These are phyloP conservation scores for Drosophila anomelani DNA, from an alignment of 2,888 invertebrate genomes.

Conservation along the genomic window DNA sequence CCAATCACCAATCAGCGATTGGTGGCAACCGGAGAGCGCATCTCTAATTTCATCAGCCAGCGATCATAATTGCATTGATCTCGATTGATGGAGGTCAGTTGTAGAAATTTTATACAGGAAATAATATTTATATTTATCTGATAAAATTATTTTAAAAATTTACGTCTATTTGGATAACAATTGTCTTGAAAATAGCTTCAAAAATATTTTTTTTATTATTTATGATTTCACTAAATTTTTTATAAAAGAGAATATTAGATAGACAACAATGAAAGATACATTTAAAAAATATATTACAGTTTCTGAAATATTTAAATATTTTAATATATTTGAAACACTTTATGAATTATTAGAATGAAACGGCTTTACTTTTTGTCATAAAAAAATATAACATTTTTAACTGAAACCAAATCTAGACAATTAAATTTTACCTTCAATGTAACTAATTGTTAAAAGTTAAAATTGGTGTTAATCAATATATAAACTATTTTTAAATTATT, in stretches of 20 bases:
- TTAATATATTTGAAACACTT: no score
- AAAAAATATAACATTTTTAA: not conserved
- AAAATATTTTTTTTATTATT: not conserved
- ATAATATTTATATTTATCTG: not conserved
- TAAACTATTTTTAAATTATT: no score
- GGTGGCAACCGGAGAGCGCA: slow-evolving; percentile 18
- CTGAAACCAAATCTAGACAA: not conserved
- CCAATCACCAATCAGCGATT: slow-evolving; percentile 1
- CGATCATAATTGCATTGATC: slow-evolving; percentile 57
- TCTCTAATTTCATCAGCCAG: slow-evolving; percentile 65
- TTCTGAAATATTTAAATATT: no score
- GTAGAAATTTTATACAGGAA: not conserved
- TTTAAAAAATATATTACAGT: no score
- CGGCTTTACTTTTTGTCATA: not conserved
- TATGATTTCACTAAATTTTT: no score
- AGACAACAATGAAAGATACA: no score
- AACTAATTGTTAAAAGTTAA: no score
- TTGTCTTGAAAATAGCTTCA: not conserved
- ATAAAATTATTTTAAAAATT: not conserved
- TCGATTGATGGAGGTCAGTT: slow-evolving; percentile 46
- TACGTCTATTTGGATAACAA: not conserved
- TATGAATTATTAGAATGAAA: not conserved
- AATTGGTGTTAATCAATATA: no score
- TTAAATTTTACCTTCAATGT: not conserved
- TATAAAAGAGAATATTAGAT: no score